Conservation (phyloP, 2,113 vertebrate species). For the Caranx ignobilis region DNA sequence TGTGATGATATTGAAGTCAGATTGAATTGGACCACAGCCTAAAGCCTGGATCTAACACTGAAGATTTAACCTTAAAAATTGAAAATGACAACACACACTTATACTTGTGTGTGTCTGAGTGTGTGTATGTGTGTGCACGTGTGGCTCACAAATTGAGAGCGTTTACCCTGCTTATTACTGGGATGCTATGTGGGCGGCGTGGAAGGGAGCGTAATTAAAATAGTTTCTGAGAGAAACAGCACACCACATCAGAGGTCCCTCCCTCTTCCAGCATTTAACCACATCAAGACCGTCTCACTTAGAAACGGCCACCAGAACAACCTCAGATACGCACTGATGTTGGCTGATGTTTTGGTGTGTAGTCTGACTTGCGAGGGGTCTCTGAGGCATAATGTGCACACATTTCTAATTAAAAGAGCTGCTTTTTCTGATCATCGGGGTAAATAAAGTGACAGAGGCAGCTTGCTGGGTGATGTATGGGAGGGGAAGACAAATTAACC, state of each 20-base stretch:
- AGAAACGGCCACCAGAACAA: conserved; percentile 86
- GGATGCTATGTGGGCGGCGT: conserved; percentile 86
- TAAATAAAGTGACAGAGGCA: conserved; percentile 76
- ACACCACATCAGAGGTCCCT: conserved; percentile 89
- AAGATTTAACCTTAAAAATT: background rate
- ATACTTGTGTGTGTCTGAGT: conserved; percentile 7
- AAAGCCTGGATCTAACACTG: background rate
- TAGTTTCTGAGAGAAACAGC: conserved; percentile 89
- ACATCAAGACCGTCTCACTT: conserved; percentile 88
- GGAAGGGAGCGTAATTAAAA: conserved; percentile 88
- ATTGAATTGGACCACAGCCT: too few species aligned
- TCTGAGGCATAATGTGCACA: conserved; percentile 60
- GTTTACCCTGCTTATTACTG: conserved; percentile 82
- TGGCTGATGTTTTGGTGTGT: conserved; percentile 80
- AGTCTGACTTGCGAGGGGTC: conserved; percentile 71
- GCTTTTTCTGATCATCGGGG: conserved; percentile 60
- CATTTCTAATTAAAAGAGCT: conserved; percentile 72
- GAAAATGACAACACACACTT: conserved; percentile 29
- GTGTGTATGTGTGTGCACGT: conserved; percentile 29
- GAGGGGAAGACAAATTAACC: conserved; percentile 81
- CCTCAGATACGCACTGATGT: conserved; percentile 77
- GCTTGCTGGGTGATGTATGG: conserved; percentile 78
- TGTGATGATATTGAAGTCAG: too few species aligned
- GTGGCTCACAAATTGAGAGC: conserved; percentile 73
- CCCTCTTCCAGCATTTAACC: conserved; percentile 87